Evolutionary conservation across 2,113 vertebrate species (phyloP), one percentile per base, ranked within the genome.

Genomic region (Quiscalus mexicanus): DNA sequence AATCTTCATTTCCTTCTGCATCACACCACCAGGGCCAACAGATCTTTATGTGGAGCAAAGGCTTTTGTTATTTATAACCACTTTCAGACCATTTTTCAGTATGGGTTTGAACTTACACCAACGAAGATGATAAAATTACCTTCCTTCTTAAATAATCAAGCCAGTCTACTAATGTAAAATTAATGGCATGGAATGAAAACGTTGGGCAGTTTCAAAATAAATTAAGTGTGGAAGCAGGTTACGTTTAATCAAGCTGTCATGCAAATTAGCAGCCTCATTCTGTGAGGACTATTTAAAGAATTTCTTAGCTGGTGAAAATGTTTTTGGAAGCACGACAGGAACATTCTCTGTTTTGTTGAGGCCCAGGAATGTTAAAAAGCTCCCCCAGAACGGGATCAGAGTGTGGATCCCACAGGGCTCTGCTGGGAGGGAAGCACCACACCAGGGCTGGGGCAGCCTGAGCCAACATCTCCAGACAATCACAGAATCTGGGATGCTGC

Each of bases 181-280:
- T 82, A 84, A 95, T 56, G 79, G 80, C 31, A 84, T 10, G 47
- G 76, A 78, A 87, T 73, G 41, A 47, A 94, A 93, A 75, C 3
- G 62, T 50, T 84, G 77, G 81, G 73, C 76, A 95, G 84, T 56
- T 94, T 89, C 74, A 89, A 87, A 95, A 92, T 84, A 95, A 96
- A 92, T 92, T 69, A 94, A 92, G 84, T 75, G 81, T 93, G 81
- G 69, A 92, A 87, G 56, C 87, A 87, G 93, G 77, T 91, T 93
- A 94, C 5, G 0, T 84, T 95, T 91, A 94, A 93, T 96, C 93
- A 87, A 97, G 93, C 89, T 89, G 87, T 55, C 91, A 87, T 37
- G 62, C 84, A 91, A 91, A 94, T 87, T 37, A 94, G 89, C 16
- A 1, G 81, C 85, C 87, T 76, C 56, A 13, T 56, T 87, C 24